Evolutionary conservation across 2,888 invertebrate species (phyloP).

Genomic region (Encarsia formosa): DNA sequence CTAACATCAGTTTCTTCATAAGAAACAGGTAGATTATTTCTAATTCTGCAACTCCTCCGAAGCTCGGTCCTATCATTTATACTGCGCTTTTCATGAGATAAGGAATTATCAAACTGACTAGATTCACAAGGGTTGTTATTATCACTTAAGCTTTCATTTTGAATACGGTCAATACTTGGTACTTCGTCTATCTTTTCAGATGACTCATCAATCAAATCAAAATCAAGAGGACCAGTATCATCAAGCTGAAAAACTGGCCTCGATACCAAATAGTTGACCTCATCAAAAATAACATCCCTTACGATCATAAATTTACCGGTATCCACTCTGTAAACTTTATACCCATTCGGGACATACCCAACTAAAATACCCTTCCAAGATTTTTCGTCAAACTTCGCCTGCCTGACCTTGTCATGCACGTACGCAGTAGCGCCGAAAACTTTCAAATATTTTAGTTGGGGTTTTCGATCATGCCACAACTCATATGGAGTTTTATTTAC

Average conservation of each 20-base stretch:
- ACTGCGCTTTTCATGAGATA: not conserved
- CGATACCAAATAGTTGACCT: conserved; percentile 31
- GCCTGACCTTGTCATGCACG: conserved; percentile 39
- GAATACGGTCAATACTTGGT: no score
- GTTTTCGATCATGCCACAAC: conserved; percentile 43
- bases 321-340: conserved; percentile 41
- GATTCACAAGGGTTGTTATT: no score
- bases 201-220: not conserved
- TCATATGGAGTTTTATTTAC: conserved; percentile 43
- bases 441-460: conserved; percentile 33
- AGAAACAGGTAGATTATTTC: not conserved
- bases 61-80: not conserved
- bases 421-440: conserved; percentile 42
- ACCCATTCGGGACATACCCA: conserved; percentile 31
- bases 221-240: not conserved
- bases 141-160: not conserved
- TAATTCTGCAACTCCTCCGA: not conserved
- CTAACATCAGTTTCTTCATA: not conserved
- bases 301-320: conserved; percentile 35
- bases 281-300: conserved; percentile 43
- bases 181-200: no score
- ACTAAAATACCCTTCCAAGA: conserved; percentile 39
- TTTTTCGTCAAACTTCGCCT: conserved; percentile 41
- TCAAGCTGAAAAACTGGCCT: not conserved
- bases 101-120: not conserved